phyloP scores from a whole-genome alignment of 1,140 invertebrate species.

The Plodia interpunctella region DNA sequence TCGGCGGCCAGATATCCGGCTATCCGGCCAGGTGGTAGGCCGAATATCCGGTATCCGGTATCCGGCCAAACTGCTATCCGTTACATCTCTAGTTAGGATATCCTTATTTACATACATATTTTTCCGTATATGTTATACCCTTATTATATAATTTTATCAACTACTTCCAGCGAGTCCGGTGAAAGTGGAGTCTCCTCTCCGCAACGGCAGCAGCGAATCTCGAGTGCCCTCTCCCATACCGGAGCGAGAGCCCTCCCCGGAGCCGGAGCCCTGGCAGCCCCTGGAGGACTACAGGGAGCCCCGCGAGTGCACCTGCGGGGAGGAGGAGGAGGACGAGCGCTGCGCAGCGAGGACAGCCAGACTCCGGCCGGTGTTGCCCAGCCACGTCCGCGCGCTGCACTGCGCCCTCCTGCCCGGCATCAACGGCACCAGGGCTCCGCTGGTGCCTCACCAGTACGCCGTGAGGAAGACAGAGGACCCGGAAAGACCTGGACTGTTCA shows the following conservation, averaged over 20 bases:
- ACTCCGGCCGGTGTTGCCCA: constrained; percentile 26
- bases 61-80: no score
- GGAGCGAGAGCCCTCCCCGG: constrained; percentile 20
- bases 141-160: no score
- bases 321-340: constrained; percentile 22
- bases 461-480: constrained; percentile 47
- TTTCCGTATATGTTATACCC: no score
- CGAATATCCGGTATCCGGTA: no score
- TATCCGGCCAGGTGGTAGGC: no score
- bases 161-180: constrained; percentile 34
- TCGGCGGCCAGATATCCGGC: no score
- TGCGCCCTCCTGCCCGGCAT: constrained; percentile 50
- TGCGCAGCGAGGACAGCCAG: constrained; percentile 29
- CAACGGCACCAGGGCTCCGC: constrained; percentile 57
- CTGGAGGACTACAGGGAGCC: constrained; percentile 52
- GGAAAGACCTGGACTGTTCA: constrained; percentile 51
- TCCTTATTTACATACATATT: no score
- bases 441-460: constrained; percentile 47
- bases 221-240: constrained; percentile 17
- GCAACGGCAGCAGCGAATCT: constrained; percentile 48
- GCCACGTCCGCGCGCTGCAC: constrained; percentile 55
- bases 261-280: constrained; percentile 19
- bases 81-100: no score
- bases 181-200: constrained; percentile 51
- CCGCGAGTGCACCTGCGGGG: constrained; percentile 52